These are phyloP conservation scores for Narcine bancroftii DNA, from an alignment of 2,113 vertebrate genomes.

Conservation along the genomic window DNA sequence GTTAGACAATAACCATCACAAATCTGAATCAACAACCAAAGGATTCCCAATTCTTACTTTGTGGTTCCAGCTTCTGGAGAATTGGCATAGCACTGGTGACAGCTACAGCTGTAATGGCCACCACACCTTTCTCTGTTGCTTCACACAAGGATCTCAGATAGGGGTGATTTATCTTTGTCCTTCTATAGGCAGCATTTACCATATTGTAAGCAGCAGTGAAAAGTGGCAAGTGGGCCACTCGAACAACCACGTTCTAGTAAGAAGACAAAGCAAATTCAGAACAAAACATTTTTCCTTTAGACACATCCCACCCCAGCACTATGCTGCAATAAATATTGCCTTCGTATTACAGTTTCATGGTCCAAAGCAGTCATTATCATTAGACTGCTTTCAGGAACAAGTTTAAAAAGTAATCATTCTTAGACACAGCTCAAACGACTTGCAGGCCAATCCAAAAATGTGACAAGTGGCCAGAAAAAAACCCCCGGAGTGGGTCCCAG, in stretches of 20 bases:
- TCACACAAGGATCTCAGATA: constrained; percentile 60
- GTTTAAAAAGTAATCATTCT: neutral
- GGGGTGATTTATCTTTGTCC: constrained; percentile 65
- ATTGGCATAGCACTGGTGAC: constrained; percentile 64
- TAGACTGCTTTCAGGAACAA: neutral
- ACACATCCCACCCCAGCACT: neutral
- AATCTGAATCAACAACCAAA: neutral
- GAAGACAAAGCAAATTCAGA: neutral
- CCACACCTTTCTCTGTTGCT: constrained; percentile 60
- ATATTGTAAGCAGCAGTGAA: constrained; percentile 69
- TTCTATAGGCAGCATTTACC: constrained; percentile 59
- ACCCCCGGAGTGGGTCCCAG: neutral
- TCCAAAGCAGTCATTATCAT: neutral
- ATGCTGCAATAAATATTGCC: neutral
- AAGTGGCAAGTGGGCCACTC: constrained; percentile 65
- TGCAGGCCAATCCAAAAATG: neutral
- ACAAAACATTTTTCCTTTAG: too few relatives aligned
- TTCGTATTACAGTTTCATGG: neutral
- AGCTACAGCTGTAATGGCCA: constrained; percentile 65
- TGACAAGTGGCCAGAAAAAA: neutral
- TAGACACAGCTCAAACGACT: neutral
- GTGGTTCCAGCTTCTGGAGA: constrained; percentile 69
- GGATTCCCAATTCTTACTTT: constrained; percentile 60
- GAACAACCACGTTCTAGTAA: constrained; percentile 59
- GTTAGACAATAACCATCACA: neutral